Conservation (phyloP, 2,797 vertebrate genomes). For the Paguma larvata region DNA sequence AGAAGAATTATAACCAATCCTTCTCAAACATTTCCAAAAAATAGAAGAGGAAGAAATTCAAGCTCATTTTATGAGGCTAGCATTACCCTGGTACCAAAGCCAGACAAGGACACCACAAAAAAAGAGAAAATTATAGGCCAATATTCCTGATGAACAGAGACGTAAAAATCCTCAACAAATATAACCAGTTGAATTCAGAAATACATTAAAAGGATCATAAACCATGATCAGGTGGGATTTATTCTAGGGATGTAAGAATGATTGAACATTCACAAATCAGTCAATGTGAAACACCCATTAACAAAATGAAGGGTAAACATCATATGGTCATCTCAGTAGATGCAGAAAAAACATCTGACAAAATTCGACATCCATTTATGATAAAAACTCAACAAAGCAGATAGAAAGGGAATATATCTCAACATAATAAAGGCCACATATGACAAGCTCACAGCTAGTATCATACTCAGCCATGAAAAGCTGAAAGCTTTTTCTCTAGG, state of each 20-base stretch:
- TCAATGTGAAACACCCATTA: neutral
- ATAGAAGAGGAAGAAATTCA: neutral
- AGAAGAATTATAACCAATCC: neutral
- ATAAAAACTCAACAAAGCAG: neutral
- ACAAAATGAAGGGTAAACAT: neutral
- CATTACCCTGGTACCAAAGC: neutral
- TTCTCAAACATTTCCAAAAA: neutral
- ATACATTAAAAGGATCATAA: neutral
- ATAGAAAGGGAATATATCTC: neutral
- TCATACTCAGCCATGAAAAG: neutral
- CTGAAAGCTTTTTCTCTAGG: neutral
- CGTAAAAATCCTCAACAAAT: neutral
- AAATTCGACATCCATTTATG: neutral
- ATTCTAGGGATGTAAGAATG: neutral
- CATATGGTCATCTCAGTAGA: neutral
- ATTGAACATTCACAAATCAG: neutral
- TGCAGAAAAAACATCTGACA: neutral
- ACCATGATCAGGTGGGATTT: neutral
- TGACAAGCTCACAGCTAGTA: too few relatives aligned
- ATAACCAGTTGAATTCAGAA: neutral
- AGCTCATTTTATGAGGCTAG: neutral
- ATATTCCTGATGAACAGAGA: neutral
- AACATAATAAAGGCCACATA: neutral
- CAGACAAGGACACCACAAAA: neutral
- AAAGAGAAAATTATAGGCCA: neutral